Base-by-base conservation (phyloP, 2,888 invertebrate species). In the Papilio gigon region DNA sequence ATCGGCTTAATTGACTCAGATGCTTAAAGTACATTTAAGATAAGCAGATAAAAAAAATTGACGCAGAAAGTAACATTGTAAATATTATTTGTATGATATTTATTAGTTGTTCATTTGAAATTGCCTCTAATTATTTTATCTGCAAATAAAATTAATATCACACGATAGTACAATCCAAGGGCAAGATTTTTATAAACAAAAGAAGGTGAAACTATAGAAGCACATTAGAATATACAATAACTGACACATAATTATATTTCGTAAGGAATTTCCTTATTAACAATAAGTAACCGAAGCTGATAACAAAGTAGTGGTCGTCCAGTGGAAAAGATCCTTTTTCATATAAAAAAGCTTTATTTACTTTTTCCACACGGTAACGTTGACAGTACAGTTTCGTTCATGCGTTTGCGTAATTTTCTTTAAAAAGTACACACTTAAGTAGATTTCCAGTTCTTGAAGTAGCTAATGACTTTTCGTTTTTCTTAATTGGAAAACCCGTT, bases 1-100 rank as follows among this genome's bases (percentile, higher is more conserved):
- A 56, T 30, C 53, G 53, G 53, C 14, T 56, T 56, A 30, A 30
- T 56, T 30, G 14, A 56, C 27, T 8, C 30, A 3, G 53, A 56
- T 30, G 30, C n/a, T 30, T 17, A 56, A 56, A 56, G 53, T 30
- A 56, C 1, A 5, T 53, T 53, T 27, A 53, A 27, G 30, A 56
- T 8, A 30, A 53, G 27, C 53, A 56, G 53, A 56, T 56, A 30
- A 30, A 30, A 30, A 30, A 3, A 8, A 27, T 30, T 30, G 53
- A 30, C 53, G 53, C 17, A 56, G 5, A 30, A 30, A 47, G 47
- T 47, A 22, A 22, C 4, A 47, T 22, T 25, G n/a, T 53, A 2
- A 53, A 30, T 27, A 53, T 53, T n/a, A 17, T 56, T 56, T 30
- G 14, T 30, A 30, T 30, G 30, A 30, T 17, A 50, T 17, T 56